These are phyloP conservation scores for Callimorpha dominula DNA, from an alignment of 2,888 invertebrate genomes.

Conservation along the genomic window DNA sequence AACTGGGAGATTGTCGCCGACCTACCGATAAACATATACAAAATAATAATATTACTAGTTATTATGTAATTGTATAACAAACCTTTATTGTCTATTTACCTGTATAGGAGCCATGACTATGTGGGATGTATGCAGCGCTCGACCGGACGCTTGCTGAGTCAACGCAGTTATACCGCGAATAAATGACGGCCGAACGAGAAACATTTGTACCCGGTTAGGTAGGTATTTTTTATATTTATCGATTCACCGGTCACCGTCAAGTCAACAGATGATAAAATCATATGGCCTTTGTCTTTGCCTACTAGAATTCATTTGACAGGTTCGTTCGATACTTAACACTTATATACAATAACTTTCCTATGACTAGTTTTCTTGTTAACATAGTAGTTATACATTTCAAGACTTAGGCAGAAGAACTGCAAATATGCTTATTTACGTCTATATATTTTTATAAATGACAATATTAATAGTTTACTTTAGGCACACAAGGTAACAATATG, in stretches of 20 bases:
- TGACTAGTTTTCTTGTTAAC: background rate
- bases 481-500: background rate
- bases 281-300: background rate
- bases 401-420: background rate
- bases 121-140: conserved; percentile 74
- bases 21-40: conserved; percentile 83
- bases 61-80: conserved; percentile 62
- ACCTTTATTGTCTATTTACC: conserved; percentile 57
- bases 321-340: conserved; percentile 5
- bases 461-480: background rate
- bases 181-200: conserved; percentile 74
- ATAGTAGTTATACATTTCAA: background rate
- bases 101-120: conserved; percentile 80
- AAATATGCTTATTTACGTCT: background rate
- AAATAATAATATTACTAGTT: conserved; percentile 19
- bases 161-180: conserved; percentile 76
- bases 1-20: conserved; percentile 93
- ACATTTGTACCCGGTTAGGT: conserved; percentile 74
- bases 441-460: background rate
- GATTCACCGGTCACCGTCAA: conserved; percentile 45
- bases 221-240: conserved; percentile 65
- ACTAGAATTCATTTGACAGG: conserved; percentile 19
- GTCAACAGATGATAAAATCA: conserved; percentile 50
- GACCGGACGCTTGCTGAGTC: conserved; percentile 69
- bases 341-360: background rate